These are phyloP conservation scores for Polydesmus complanatus DNA, from an alignment of 2,888 invertebrate species.

Conservation along the genomic window DNA sequence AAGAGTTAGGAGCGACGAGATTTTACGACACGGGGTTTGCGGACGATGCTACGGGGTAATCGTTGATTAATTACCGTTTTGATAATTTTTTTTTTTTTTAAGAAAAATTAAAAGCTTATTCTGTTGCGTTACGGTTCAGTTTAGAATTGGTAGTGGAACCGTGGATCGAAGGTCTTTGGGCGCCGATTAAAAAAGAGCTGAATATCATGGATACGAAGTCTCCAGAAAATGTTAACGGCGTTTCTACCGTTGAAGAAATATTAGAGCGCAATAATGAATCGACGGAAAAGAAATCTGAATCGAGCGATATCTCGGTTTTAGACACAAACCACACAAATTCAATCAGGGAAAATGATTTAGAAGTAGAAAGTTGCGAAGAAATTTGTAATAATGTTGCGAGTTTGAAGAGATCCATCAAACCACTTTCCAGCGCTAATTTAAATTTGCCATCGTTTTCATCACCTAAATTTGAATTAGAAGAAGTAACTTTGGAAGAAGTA, in stretches of 20 bases:
- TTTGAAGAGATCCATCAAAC: background rate
- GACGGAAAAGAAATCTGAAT: no score
- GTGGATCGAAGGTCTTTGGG: conserved; percentile 38
- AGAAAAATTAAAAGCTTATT: background rate
- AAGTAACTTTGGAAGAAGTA: no score
- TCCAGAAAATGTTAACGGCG: no score
- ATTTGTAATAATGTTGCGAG: no score
- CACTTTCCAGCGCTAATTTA: background rate
- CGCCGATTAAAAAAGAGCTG: conserved; percentile 27
- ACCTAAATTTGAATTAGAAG: no score
- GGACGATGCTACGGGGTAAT: conserved; percentile 42
- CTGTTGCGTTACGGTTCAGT: conserved; percentile 25
- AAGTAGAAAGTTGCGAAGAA: no score
- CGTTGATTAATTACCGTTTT: background rate
- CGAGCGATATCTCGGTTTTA: no score
- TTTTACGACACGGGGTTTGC: conserved; percentile 38
- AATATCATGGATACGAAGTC: background rate
- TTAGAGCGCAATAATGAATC: no score
- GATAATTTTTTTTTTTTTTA: background rate
- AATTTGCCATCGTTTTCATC: no score
- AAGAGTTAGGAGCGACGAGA: conserved; percentile 35
- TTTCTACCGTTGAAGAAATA: no score
- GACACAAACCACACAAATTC: no score
- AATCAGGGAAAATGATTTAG: no score
- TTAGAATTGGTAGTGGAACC: conserved; percentile 39